Evolutionary conservation across 2,113 vertebrate species (phyloP), one percentile per base, ranked within the genome.

Genomic region (Rhegmatorhina hoffmannsi): DNA sequence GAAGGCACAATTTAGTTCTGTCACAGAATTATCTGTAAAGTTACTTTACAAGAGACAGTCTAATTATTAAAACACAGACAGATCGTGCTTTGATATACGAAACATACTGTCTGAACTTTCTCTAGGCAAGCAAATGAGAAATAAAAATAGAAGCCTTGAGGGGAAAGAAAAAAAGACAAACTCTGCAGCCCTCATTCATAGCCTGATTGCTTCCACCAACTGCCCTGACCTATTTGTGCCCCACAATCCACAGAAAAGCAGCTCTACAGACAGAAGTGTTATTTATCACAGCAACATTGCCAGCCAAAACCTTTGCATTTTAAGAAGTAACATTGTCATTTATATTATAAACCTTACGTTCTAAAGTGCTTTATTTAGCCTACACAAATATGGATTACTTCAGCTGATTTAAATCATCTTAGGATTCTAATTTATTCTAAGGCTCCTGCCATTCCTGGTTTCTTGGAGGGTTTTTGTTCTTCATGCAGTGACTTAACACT

Each of bases 41-140:
- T 84, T 75, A 72, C 75, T 95, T 95, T 94, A 53, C 58, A 53
- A 78, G 44, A 93, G 64, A 87, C 64, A 70, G 52, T 40, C 66
- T 89, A 91, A 92, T 94, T 92, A 92, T 93, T 96, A 91, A 95
- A 97, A 76, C 59, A 92, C 43, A 93, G 91, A 85, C 73, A 92
- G 79, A 95, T 92, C 21, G 2, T 92, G 72, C 81, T 82, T 90
- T 89, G 77, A 88, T 94, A 83, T 63, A 83, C 53, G 52, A 79
- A 95, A 77, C 77, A 89, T 73, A 67, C 66, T 94, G 73, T 91
- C 92, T 96, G 84, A 59, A 58, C 36, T 76, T 96, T 84, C 73
- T 85, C 60, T 49, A 93, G 81, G 55, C 70, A 88, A 86, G 78
- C 63, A 89, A 96, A 89, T 77, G 83, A 81, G 74, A 82, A 80